Base-by-base conservation (phyloP, 2,888 invertebrate species). In the Allolobophora icterica region DNA sequence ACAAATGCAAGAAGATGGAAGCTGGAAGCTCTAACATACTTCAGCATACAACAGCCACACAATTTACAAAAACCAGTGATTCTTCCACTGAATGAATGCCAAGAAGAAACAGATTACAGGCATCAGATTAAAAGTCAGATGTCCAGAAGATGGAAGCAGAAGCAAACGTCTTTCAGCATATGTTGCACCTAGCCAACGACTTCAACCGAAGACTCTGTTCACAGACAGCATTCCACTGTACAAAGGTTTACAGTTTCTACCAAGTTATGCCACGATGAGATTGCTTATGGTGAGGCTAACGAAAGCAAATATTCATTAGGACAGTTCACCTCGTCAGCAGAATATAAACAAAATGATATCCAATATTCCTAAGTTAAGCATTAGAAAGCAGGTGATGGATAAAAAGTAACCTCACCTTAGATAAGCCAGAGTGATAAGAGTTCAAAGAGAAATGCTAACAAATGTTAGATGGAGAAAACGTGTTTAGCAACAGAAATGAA, bases 291-390 rank as follows among this genome's bases (percentile, higher is more conserved):
- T 52, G 52, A 24, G 52, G 71, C n/a, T 71, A 71, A 71, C 13
- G 17, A 71, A 71, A 71, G 71, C n/a, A 71, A 71, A 71, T n/a
- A 30, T 71, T 71, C 71, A 71, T n/a, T 30, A n/a, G 71, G 71
- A 71, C n/a, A 71, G n/a, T 71, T 71, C 71, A 71, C n/a, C n/a
- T n/a, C 8, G 11, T 71, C 71, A 71, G 17, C n/a, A n/a, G 71
- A 71, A n/a, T 71, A 71, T 71, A 71, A n/a, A 71, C n/a, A n/a
- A n/a, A 71, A 71, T 52, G 52, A 52, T n/a, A 71, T 71, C 71
- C 5, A 71, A 71, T 71, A 30, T 71, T 1, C 71, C n/a, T n/a
- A 71, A 30, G 71, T 71, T n/a, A 71, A 71, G n/a, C 6, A 71
- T n/a, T n/a, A n/a, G 71, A 71, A 71, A 17, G 71, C 71, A 71